Base-by-base conservation (phyloP, 2,888 invertebrate species). In the Apamea monoglypha region DNA sequence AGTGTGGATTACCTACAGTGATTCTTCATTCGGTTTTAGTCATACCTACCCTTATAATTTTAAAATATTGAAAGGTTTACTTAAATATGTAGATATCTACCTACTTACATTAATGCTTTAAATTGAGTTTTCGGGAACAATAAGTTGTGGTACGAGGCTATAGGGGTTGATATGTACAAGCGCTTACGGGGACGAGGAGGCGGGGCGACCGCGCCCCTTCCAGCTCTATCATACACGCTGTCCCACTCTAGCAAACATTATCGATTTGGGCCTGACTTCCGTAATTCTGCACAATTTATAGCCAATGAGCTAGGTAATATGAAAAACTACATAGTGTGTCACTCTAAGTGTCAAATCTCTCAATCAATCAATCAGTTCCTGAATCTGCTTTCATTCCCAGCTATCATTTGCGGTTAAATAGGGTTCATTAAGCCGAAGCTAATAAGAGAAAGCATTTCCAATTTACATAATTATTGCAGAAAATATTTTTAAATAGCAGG, bases 201-300 rank as follows among this genome's bases (percentile, higher is more conserved):
- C 92, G 92, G 92, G 80, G 91, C 90, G 72, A 82, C 88, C 91
- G 91, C 94, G 94, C 94, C 94, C 93, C 91, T 89, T 88, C 78
- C 83, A 90, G 66, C 68, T 81, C 77, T 80, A 80, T 83, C 82
- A 79, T 86, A 88, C 83, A 84, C 84, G 86, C 93, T 85, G 76
- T 95, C 95, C 87, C 93, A 84, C 88, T 95, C 94, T 89, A 80
- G 79, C 93, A 83, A 89, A 91, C 91, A 88, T 93, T 93, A 95
- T 95, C 94, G 95, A 95, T 95, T 95, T 89, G 85, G 76, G 83
- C 80, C 82, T 83, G 71, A 91, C 92, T 94, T 94, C 92, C 92
- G 92, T 91, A 68, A 73, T 83, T 84, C 85, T 89, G 89, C 63
- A 77, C 68, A 86, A 63, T 76, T 63, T 74, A 61, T 29, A 56